Evolutionary conservation across 2,113 vertebrate genomes (phyloP).

Genomic region (Agelaius phoeniceus): DNA sequence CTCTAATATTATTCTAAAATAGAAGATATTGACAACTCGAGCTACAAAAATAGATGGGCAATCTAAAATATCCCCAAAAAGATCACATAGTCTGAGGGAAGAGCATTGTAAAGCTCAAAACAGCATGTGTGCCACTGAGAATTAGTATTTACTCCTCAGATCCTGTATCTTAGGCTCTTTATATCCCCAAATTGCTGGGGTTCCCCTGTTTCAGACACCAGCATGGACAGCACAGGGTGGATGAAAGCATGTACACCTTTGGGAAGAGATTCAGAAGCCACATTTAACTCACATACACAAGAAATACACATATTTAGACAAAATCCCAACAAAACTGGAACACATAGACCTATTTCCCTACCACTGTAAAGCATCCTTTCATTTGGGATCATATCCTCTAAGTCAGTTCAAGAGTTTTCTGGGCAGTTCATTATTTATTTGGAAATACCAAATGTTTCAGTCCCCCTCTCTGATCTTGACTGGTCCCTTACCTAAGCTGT

Average conservation of each 20-base stretch:
- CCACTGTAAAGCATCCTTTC: not conserved
- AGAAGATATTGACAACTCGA: not conserved
- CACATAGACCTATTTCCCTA: not conserved
- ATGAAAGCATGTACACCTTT: not conserved
- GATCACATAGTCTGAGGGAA: not conserved
- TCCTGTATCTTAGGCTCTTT: not conserved
- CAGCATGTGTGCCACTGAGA: not conserved
- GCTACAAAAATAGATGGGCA: not conserved
- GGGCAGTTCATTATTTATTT: not conserved
- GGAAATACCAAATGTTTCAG: not conserved
- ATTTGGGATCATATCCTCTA: not conserved
- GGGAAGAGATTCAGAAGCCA: not conserved
- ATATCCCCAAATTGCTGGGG: not conserved
- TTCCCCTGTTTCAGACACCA: not conserved
- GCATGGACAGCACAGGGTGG: not conserved
- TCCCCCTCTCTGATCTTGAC: not conserved
- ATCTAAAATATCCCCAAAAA: not conserved
- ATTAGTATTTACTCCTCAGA: not conserved
- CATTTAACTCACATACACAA: not conserved
- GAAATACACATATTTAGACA: not conserved
- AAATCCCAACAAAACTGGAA: not conserved
- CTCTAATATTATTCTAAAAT: slow-evolving; percentile 31
- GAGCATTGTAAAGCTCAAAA: not conserved
- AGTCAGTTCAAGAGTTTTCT: not conserved
- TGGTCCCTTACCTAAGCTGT: not conserved